Percentiles rank a stretch among this genome's conserved stretches.
Evolutionary conservation across 2,797 vertebrate species (phyloP).

Genomic region (Gallirallus australis): DNA sequence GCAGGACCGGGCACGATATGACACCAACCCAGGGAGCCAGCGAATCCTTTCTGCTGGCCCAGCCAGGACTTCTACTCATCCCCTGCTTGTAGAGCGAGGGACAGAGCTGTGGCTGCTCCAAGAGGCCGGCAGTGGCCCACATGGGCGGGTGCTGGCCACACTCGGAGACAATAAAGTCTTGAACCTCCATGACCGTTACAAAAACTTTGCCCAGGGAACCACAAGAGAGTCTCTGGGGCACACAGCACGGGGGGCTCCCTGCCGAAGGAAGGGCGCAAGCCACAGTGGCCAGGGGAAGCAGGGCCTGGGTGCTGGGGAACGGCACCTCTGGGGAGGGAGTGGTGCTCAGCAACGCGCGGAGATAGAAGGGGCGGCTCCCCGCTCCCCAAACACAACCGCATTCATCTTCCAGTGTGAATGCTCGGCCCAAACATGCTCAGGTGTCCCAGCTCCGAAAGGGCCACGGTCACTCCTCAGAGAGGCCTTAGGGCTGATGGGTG

Average conservation of each 20-base stretch:
- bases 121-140: neutral
- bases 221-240: neutral
- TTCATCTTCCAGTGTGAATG: neutral
- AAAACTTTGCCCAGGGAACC: neutral
- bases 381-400: neutral
- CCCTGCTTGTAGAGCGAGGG: neutral
- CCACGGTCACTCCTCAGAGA: neutral
- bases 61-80: neutral
- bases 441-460: neutral
- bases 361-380: neutral
- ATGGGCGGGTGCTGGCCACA: neutral
- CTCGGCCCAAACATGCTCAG: neutral
- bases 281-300: neutral
- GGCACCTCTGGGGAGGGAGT: neutral
- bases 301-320: neutral
- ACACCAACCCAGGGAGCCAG: neutral
- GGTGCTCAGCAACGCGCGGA: neutral
- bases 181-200: neutral
- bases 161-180: slow-evolving; percentile 34
- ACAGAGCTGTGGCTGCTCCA: fast-evolving
- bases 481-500: neutral
- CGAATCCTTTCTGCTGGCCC: neutral
- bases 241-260: neutral
- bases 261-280: neutral
- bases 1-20: fast-evolving